phyloP scores from a whole-genome alignment of 2,888 invertebrate genomes.

The Luperina testacea region DNA sequence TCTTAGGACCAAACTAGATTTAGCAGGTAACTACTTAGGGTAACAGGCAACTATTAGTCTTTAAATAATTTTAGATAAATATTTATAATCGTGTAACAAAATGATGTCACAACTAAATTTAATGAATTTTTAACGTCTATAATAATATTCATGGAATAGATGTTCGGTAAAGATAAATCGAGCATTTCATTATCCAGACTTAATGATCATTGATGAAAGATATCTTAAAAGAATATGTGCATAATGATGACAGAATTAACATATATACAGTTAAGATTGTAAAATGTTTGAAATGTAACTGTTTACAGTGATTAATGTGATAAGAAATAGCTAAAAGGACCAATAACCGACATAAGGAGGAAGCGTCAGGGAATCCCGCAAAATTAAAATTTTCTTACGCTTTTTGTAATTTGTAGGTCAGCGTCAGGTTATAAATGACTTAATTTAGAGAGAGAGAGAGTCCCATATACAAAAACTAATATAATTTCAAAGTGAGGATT shows the following conservation, averaged over 20 bases:
- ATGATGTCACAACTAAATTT: slow-evolving; percentile 6
- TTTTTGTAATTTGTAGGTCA: background rate
- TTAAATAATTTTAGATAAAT: background rate
- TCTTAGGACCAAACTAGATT: background rate
- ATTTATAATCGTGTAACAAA: slow-evolving; percentile 15
- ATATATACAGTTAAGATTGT: slow-evolving; percentile 8
- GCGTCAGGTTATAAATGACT: too few relatives aligned
- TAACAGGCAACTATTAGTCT: background rate
- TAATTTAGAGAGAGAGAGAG: too few relatives aligned
- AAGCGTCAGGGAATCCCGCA: too few relatives aligned
- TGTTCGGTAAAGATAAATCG: slow-evolving; percentile 8
- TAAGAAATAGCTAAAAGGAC: background rate
- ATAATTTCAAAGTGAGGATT: background rate
- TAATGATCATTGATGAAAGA: slow-evolving; percentile 15
- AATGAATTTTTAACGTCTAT: background rate
- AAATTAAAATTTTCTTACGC: too few relatives aligned
- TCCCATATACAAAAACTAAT: background rate
- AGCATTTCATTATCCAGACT: slow-evolving; percentile 1
- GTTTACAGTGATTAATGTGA: background rate
- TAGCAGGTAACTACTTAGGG: background rate
- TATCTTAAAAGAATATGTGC: background rate
- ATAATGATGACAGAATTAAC: slow-evolving; percentile 27
- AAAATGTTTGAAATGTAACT: slow-evolving; percentile 3
- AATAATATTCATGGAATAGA: slow-evolving; percentile 11
- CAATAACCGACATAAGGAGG: background rate